phyloP scores from a whole-genome alignment of 2,797 vertebrate species.

The Propithecus perrieri region DNA sequence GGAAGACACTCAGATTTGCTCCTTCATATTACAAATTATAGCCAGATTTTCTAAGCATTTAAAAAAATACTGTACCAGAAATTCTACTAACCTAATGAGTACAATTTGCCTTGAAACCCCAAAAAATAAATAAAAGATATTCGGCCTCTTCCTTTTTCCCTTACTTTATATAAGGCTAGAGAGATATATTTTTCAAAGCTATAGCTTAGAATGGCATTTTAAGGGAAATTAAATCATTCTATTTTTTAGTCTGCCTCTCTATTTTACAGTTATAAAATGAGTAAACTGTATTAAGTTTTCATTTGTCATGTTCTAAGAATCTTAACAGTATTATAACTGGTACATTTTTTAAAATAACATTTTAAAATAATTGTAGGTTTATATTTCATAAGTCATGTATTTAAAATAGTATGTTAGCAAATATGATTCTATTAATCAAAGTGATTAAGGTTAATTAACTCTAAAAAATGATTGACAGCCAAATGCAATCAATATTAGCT shows the following conservation, averaged over 20 bases:
- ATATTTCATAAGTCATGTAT: background rate
- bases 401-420: background rate
- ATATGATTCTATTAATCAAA: conserved; percentile 20
- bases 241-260: background rate
- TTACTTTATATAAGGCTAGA: background rate
- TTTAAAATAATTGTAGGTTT: background rate
- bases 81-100: conserved; percentile 31
- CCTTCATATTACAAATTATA: conserved; percentile 33
- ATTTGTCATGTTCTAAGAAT: background rate
- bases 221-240: background rate
- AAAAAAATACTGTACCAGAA: conserved; percentile 23
- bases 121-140: background rate
- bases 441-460: background rate
- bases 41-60: background rate
- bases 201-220: background rate
- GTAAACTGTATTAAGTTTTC: background rate
- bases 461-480: background rate
- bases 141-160: background rate
- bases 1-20: conserved; percentile 10
- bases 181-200: conserved; percentile 45
- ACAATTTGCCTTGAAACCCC: conserved; percentile 18
- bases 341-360: background rate
- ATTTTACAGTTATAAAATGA: conserved; percentile 7
- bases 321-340: background rate
- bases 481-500: background rate